These are phyloP conservation scores for Philopotamus ludificatus DNA, from an alignment of 1,140 invertebrate genomes.

Conservation along the genomic window DNA sequence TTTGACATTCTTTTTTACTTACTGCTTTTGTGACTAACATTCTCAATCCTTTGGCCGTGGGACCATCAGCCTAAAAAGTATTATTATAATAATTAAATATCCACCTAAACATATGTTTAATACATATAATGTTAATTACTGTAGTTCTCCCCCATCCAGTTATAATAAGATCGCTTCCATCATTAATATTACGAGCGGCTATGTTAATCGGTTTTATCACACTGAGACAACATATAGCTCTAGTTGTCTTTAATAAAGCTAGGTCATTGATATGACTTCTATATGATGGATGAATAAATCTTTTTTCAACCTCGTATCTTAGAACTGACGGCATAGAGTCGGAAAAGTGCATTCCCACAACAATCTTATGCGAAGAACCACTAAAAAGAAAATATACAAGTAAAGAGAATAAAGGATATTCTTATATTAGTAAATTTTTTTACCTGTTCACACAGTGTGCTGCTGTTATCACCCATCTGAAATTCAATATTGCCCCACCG, in stretches of 20 bases:
- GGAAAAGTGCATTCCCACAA: neutral
- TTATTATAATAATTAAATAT: neutral
- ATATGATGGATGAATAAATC: neutral
- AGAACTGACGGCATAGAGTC: neutral
- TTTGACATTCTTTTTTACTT: neutral
- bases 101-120: neutral
- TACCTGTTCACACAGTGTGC: conserved; percentile 51
- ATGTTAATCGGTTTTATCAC: neutral
- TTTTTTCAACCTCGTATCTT: neutral
- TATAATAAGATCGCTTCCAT: neutral
- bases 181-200: neutral
- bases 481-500: neutral
- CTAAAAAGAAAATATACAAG: too few species aligned
- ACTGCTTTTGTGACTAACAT: neutral
- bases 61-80: neutral
- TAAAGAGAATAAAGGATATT: too few species aligned
- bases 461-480: neutral
- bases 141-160: conserved; percentile 2
- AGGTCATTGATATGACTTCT: neutral
- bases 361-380: too few species aligned
- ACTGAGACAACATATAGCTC: neutral
- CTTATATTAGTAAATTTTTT: conserved; percentile 17
- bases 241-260: neutral
- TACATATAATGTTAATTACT: neutral
- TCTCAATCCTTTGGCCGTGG: neutral